Evolutionary conservation across 2,888 invertebrate genomes (phyloP).

Genomic region (Labia minor): DNA sequence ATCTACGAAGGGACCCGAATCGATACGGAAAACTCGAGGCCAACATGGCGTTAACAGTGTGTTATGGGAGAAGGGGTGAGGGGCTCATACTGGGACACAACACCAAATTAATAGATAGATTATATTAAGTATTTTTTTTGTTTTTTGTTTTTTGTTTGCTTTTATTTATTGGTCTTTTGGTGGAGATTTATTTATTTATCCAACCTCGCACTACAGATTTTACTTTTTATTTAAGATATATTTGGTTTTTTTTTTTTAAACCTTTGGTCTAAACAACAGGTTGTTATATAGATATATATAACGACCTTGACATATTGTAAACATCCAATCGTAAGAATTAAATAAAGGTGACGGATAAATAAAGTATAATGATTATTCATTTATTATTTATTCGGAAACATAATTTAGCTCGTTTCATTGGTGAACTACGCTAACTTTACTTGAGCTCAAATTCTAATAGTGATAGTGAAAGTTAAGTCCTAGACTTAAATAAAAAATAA

Average conservation of each 20-base stretch:
- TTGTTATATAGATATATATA: not conserved
- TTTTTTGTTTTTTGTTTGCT: not conserved
- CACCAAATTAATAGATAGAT: constrained; percentile 4
- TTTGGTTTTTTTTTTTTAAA: not conserved
- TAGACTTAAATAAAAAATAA: too few relatives aligned
- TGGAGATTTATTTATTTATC: not conserved
- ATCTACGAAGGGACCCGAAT: not conserved
- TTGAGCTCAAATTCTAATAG: too few relatives aligned
- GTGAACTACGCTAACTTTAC: too few relatives aligned
- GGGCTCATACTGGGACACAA: not conserved
- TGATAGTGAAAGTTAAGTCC: too few relatives aligned
- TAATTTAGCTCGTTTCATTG: too few relatives aligned
- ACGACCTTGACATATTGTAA: too few relatives aligned
- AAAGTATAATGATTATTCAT: too few relatives aligned
- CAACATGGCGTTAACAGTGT: constrained; percentile 13
- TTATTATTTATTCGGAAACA: too few relatives aligned
- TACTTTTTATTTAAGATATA: too few relatives aligned
- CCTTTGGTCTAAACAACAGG: not conserved
- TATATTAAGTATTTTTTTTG: not conserved
- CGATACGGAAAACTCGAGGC: constrained; percentile 13
- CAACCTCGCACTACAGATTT: not conserved
- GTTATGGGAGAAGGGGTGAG: not conserved
- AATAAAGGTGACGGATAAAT: too few relatives aligned
- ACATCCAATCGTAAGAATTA: too few relatives aligned
- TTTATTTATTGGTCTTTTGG: not conserved